Evolutionary conservation across 2,797 vertebrate genomes (phyloP), one percentile per base, ranked within the genome.

Genomic region (Peromyscus aztecus): DNA sequence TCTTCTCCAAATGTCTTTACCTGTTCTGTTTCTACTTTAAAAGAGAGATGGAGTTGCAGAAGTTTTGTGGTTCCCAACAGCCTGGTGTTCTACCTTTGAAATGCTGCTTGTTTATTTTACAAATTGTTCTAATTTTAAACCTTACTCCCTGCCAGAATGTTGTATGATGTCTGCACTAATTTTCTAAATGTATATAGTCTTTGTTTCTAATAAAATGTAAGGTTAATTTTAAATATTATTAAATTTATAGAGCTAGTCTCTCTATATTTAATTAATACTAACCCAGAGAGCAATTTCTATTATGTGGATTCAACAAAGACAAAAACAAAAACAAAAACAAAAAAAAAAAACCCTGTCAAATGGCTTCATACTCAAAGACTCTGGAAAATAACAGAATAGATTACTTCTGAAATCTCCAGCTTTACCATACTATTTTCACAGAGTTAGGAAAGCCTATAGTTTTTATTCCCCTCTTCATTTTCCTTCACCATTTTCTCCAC

Each of bases 141-240:
- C 24, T 23, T 89, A 10, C 12, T n/a, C 23, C 4, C 4, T 65
- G 55, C 0, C n/a, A 93, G 27, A 83, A 57, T 82, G 9, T 61
- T 34, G 59, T 55, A 73, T 55, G 7, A 52, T 65, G 83, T 55
- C n/a, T 80, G 27, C 4, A 91, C 2, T 80, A 75, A 67, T 91
- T 94, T 95, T 75, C 29, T 81, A 90, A 85, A 85, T 55, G 2
- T 57, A 24, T 43, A 8, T 31, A 52, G 5, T 78, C 1, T 76
- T 93, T 83, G 19, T 6, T 43, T 87, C 40, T 88, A 82, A 71
- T 63, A 46, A 93, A 96, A 86, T 81, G 16, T 40, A 94, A 43
- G 69, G 46, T 87, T 91, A 84, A 91, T 81, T 87, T 93, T 73
- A 85, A 96, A 81, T 40, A 23, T 77, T 24, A 85, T 43, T 57